Base-by-base conservation (phyloP, 1,140 invertebrate genomes). In the Tribolium madens region DNA sequence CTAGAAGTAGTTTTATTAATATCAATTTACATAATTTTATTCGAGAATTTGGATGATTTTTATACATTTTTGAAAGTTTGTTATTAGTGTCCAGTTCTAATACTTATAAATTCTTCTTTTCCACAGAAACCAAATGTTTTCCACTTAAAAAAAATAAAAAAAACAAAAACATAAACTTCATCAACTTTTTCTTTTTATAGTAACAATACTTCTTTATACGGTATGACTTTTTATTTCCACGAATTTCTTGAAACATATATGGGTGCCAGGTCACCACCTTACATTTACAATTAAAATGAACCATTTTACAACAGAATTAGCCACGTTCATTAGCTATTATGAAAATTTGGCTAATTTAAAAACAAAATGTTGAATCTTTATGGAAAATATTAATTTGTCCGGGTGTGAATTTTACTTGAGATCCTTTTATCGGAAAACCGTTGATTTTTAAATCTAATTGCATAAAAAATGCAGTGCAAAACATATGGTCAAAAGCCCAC, bases 401-500 rank as follows among this genome's bases (percentile, higher is more conserved):
- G 21, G 3, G 18, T 26, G 0, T 4, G 21, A 26, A 26, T 42
- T 42, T 42, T 42, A 7, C 7, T 42, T 0, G 36, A 42, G 2
- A 9, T 42, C 2, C 1, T 42, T 42, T 42, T 4, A 42, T 9
- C 2, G 36, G 1, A 42, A 4, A 42, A 42, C 6, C 10, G 6
- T 42, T 10, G 9, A 9, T 42, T 42, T 42, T 10, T 10, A 33
- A 33, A 33, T 31, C n/a, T 33, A 12, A 33, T 0, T 64, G 57
- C 57, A 64, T 4, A 5, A 13, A 64, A 64, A 33, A 33, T 64
- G 57, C 57, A 64, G 12, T 64, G 21, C 57, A 33, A 64, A 64
- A 64, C 57, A 64, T 64, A 64, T 64, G 57, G 57, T 64, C 57
- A 64, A 64, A 64, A 64, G 36, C 57, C 57, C 57, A 64, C 57